phyloP scores from a whole-genome alignment of 2,797 vertebrate species.

The Amblyraja radiata region DNA sequence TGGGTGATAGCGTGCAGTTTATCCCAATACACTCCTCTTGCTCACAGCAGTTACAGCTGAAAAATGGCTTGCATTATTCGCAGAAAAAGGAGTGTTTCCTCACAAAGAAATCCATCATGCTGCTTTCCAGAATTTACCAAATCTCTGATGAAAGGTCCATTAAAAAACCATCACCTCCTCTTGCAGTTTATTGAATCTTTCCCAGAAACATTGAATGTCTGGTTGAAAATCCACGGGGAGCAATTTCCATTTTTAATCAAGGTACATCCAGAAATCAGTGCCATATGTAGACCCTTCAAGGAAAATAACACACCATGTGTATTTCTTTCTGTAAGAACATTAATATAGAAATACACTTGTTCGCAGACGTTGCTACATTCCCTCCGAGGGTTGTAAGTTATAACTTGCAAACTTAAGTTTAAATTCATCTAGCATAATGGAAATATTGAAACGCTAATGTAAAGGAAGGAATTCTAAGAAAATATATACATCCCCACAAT shows the following conservation, averaged over 20 bases:
- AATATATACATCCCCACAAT: not conserved
- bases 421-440: not conserved
- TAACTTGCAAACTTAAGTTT: not conserved
- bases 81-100: not conserved
- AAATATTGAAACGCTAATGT: not conserved
- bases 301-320: not conserved
- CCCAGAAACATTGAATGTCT: not conserved
- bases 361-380: not conserved
- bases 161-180: not conserved
- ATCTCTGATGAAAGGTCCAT: not conserved
- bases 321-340: not conserved
- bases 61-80: not conserved
- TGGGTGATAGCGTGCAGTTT: too few relatives aligned
- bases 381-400: not conserved
- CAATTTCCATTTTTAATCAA: slow-evolving; percentile 20
- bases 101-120: not conserved
- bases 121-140: not conserved
- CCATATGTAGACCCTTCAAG: not conserved
- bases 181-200: not conserved
- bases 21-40: not conserved
- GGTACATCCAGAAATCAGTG: not conserved
- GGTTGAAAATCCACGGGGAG: not conserved
- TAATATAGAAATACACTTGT: not conserved
- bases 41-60: not conserved
- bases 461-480: not conserved